phyloP scores from a whole-genome alignment of 2,113 vertebrate species.

The Vanacampus margaritifer region DNA sequence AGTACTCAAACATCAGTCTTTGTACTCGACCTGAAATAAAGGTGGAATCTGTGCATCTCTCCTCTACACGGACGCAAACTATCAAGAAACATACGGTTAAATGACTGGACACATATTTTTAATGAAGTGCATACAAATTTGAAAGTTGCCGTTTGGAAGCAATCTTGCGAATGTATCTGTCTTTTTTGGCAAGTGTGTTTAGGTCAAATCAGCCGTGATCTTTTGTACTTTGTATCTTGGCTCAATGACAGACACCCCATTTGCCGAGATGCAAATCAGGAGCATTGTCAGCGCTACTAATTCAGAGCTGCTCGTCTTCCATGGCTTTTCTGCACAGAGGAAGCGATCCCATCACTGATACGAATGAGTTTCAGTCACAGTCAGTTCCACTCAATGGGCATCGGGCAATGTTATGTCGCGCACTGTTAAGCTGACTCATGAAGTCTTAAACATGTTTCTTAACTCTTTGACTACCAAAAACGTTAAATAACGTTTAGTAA shows the following conservation, averaged over 20 bases:
- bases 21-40: no score
- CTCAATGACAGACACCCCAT: constrained; percentile 57
- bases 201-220: constrained; percentile 36
- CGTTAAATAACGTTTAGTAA: no score
- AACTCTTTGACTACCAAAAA: no score
- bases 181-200: constrained; percentile 17
- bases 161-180: not conserved
- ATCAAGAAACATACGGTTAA: no score
- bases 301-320: constrained; percentile 35
- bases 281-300: constrained; percentile 50
- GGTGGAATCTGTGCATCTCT: no score
- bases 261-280: constrained; percentile 61
- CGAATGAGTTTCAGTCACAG: constrained; percentile 31
- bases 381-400: constrained; percentile 19
- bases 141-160: not conserved
- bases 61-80: no score
- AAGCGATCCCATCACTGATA: constrained; percentile 28
- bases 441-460: constrained; percentile 29
- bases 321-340: constrained; percentile 13
- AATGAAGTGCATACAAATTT: not conserved
- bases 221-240: constrained; percentile 56
- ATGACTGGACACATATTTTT: not conserved
- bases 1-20: no score
- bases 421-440: constrained; percentile 17
- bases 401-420: constrained; percentile 36